phyloP scores from a whole-genome alignment of 2,888 invertebrate species.

The Ormyrus nitidulus region DNA sequence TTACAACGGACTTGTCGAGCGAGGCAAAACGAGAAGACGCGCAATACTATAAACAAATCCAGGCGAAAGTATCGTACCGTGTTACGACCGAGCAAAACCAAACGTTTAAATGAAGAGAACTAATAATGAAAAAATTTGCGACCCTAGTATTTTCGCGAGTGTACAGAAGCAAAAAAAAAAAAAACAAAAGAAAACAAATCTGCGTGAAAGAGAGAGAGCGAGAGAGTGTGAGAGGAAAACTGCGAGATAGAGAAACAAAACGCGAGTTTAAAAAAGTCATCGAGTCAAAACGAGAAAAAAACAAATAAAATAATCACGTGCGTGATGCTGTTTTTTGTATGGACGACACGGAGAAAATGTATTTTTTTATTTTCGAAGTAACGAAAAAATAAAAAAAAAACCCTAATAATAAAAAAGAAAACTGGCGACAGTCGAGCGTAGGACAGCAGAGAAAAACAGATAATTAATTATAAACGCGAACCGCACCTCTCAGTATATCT shows the following conservation, averaged over 20 bases:
- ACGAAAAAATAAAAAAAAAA: conserved; percentile 39
- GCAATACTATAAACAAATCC: not conserved
- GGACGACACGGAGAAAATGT: conserved; percentile 63
- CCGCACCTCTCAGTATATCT: conserved; percentile 39
- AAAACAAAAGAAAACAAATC: not conserved
- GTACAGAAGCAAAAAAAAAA: conserved; percentile 55
- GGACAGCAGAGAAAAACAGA: conserved; percentile 32
- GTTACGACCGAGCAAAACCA: conserved; percentile 48
- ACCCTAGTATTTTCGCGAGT: conserved; percentile 61
- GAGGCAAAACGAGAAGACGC: not conserved
- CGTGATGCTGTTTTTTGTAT: conserved; percentile 69
- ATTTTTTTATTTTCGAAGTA: conserved; percentile 69
- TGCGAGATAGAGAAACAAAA: conserved; percentile 49
- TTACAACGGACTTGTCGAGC: conserved; percentile 12
- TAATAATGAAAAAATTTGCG: conserved; percentile 48
- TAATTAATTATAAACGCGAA: conserved; percentile 43
- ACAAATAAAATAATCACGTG: conserved; percentile 58
- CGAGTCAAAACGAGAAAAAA: conserved; percentile 56
- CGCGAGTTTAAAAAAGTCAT: conserved; percentile 45
- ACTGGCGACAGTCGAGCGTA: conserved; percentile 48
- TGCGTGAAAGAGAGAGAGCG: conserved; percentile 33
- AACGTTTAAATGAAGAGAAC: conserved; percentile 25
- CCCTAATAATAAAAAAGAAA: conserved; percentile 2
- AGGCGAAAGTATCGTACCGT: conserved; percentile 52
- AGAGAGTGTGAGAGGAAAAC: conserved; percentile 22